A percentile compares a stretch with the other conserved stretches of the same genome.
Conservation (phyloP, 2,888 invertebrate genomes). For the Lycaena phlaeas region DNA sequence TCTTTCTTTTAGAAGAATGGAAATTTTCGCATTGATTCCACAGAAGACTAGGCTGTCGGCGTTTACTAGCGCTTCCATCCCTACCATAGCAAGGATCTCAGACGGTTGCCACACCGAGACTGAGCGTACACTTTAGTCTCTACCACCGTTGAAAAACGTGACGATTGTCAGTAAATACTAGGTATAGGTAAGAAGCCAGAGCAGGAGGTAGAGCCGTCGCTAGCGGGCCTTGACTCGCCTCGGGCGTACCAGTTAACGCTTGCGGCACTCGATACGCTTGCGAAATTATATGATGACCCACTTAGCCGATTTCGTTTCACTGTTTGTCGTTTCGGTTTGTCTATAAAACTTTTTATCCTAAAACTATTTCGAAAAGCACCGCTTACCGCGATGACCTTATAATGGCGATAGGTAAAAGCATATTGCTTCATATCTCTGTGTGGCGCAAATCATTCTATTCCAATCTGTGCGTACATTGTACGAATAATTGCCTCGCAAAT, state of each 20-base stretch:
- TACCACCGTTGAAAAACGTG: too few species aligned
- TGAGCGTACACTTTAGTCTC: too few species aligned
- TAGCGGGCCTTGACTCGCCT: constrained; percentile 59
- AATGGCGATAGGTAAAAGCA: background rate
- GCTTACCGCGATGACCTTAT: constrained; percentile 12
- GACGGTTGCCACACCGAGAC: background rate
- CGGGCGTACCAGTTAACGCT: constrained; percentile 62
- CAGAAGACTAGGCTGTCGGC: too few species aligned
- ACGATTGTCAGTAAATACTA: constrained; percentile 8
- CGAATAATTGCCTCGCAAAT: too few species aligned
- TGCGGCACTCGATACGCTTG: constrained; percentile 68
- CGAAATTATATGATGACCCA: constrained; percentile 70
- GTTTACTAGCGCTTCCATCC: too few species aligned
- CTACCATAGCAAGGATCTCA: too few species aligned
- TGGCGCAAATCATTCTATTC: background rate
- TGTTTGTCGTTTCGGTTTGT: constrained; percentile 45
- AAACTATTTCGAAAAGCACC: constrained; percentile 37
- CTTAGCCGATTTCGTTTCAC: constrained; percentile 62
- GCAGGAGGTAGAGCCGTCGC: constrained; percentile 52
- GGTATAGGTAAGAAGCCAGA: constrained; percentile 13
- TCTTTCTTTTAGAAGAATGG: too few species aligned
- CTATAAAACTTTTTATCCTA: constrained; percentile 47
- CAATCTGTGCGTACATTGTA: too few species aligned
- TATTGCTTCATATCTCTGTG: background rate
- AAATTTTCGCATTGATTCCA: too few species aligned